Evolutionary conservation across 2,113 vertebrate genomes (phyloP), one percentile per base, ranked within the genome.

Genomic region (Chrysemys picta): DNA sequence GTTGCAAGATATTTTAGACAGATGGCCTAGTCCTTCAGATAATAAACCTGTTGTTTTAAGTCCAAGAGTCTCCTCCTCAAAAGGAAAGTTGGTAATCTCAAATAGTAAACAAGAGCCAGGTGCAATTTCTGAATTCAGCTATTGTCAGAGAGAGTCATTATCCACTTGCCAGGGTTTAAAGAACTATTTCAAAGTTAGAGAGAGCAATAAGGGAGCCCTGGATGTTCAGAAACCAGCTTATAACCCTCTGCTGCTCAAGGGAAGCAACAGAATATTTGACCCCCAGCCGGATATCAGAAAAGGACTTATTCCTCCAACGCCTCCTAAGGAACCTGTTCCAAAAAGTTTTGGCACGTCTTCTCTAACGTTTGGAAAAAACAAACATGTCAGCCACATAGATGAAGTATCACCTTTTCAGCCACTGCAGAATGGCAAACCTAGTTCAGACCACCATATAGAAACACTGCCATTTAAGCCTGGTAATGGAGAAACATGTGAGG

Each of bases 1-100:
- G 94, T 94, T 99, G 91, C 98, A 99, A 90, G 99, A 98, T 38
- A 96, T 99, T 72, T 98, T 99, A 95, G 99, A 99, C 91, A 98
- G 98, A 80, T 99, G 98, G 97, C 97, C 98, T 13, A 99, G 97
- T 91, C 98, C 98, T 96, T 98, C 98, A 80, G 98, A 97, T 75
- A 97, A 85, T 93, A 93, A 97, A 82, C 52, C 52, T 31, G 92
- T 89, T 86, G 89, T 93, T 90, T 54, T 13, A 24, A 89, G 49
- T 78, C 6, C 42, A n/a, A 72, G 75, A 19, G 88, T 53, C 31
- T 85, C 89, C 35, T 57, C 6, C 91, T 84, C 94, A 65, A 94
- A 96, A 88, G 92, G 5, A 87, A 83, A 96, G 53, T 59, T 88
- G 38, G n/a, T 56, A 69, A n/a, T 82, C 84, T 82, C 97, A 92